phyloP scores from a whole-genome alignment of 2,888 invertebrate species.

The Nemoura dubitans region DNA sequence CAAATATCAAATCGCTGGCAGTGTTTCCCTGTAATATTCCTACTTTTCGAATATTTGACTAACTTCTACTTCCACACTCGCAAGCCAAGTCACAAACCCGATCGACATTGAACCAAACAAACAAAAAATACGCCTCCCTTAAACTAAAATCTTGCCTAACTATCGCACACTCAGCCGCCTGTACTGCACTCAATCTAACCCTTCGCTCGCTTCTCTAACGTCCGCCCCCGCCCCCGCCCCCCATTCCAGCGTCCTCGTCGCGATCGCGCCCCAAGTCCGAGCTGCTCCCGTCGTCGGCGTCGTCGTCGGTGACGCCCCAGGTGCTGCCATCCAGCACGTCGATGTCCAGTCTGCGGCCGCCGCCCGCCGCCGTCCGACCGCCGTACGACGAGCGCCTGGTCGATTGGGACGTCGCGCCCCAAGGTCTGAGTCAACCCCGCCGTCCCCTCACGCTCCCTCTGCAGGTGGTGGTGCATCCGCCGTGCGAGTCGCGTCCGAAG shows the following conservation, averaged over 20 bases:
- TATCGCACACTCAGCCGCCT: background rate
- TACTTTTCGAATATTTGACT: no score
- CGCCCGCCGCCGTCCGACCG: conserved; percentile 52
- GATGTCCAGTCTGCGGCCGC: conserved; percentile 44
- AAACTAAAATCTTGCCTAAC: background rate
- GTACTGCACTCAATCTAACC: conserved; percentile 34
- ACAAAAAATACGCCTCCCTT: background rate
- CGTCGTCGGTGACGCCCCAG: conserved; percentile 15
- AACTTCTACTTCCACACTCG: no score
- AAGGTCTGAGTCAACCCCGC: conserved; percentile 54
- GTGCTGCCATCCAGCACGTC: conserved; percentile 45
- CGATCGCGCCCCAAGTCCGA: conserved; percentile 47
- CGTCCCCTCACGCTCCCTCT: background rate
- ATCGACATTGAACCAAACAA: background rate
- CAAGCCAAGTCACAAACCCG: background rate
- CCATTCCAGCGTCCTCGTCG: conserved; percentile 33
- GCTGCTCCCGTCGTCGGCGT: conserved; percentile 42
- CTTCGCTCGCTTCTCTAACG: conserved; percentile 41
- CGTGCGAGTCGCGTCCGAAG: conserved; percentile 39
- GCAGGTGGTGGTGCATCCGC: conserved; percentile 17
- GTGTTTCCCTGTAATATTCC: no score
- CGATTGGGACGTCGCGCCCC: conserved; percentile 57
- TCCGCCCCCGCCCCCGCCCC: conserved; percentile 41
- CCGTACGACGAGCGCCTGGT: conserved; percentile 57
- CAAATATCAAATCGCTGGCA: no score